Percentiles rank a stretch among this genome's conserved stretches.
Conservation (phyloP, 1,140 invertebrate species). For the Nephotettix cincticeps region DNA sequence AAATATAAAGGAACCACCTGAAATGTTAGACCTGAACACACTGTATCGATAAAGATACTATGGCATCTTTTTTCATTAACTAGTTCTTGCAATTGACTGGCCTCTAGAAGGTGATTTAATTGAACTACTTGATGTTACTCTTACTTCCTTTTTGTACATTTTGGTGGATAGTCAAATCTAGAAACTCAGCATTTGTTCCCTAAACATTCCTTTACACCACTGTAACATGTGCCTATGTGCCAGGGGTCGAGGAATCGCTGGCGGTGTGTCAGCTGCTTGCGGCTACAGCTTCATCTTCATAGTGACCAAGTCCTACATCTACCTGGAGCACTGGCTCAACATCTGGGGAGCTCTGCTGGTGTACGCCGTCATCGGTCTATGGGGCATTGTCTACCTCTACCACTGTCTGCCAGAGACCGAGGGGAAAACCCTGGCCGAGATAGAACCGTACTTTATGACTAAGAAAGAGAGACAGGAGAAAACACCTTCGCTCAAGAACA, state of each 20-base stretch:
- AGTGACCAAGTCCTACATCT: conserved; percentile 38
- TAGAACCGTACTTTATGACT: conserved; percentile 35
- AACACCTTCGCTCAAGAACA: background rate
- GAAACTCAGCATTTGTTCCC: background rate
- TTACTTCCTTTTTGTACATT: background rate
- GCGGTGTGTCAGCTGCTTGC: conserved; percentile 30
- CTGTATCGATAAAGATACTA: no score
- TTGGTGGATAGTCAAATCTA: background rate
- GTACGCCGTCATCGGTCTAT: conserved; percentile 28
- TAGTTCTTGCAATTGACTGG: no score
- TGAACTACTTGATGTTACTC: background rate
- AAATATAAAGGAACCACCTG: no score
- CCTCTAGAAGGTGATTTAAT: no score
- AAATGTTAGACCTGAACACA: no score
- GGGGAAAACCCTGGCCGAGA: conserved; percentile 37
- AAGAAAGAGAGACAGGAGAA: background rate
- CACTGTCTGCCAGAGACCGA: conserved; percentile 39
- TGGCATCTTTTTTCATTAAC: no score
- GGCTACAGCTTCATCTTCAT: conserved; percentile 34
- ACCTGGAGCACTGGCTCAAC: conserved; percentile 25
- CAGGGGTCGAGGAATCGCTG: conserved; percentile 37
- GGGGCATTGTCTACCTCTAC: conserved; percentile 37
- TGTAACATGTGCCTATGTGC: no score
- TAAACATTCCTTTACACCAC: background rate
- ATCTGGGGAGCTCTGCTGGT: conserved; percentile 36